phyloP scores from a whole-genome alignment of 2,797 vertebrate species.

The Coluber constrictor region DNA sequence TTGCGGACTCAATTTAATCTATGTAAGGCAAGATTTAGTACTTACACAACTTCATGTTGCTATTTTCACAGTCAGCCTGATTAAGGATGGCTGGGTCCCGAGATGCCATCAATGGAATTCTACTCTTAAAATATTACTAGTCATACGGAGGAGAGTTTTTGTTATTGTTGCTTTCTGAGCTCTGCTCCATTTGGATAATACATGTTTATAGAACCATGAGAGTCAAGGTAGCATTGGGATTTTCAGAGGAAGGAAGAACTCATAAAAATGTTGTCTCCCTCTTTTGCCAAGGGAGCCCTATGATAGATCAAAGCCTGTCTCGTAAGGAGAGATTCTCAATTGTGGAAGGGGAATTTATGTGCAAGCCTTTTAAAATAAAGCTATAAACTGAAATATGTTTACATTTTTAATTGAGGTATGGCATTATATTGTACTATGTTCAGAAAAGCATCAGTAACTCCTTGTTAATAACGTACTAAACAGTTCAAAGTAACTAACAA shows the following conservation, averaged over 20 bases:
- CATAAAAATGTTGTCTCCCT: neutral
- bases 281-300: neutral
- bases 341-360: neutral
- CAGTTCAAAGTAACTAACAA: neutral
- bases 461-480: neutral
- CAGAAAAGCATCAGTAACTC: neutral
- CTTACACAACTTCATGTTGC: neutral
- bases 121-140: neutral
- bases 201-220: no score
- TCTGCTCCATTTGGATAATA: neutral
- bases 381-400: neutral
- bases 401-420: neutral
- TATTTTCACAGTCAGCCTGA: neutral
- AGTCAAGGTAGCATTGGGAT: neutral
- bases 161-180: neutral
- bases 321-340: neutral
- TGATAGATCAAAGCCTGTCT: neutral
- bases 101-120: neutral
- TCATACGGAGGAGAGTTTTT: neutral
- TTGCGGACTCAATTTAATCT: neutral
- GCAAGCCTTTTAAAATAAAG: neutral
- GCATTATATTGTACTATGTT: neutral
- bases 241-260: neutral
- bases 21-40: neutral
- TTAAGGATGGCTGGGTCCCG: neutral